Base-by-base conservation (phyloP, 2,797 vertebrate species). In the Trematomus bernacchii region DNA sequence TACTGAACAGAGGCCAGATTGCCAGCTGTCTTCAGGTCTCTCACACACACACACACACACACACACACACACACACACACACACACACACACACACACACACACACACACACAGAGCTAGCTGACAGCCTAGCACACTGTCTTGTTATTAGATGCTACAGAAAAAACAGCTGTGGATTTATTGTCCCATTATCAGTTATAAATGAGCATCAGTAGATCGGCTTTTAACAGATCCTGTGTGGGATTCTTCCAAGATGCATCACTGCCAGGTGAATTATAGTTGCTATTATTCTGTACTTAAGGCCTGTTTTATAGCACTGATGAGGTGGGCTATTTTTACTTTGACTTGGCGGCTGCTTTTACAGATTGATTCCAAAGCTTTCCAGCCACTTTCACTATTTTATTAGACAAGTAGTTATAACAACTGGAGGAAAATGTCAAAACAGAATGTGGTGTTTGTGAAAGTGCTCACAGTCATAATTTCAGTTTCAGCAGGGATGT, bases 231-330 rank as follows among this genome's bases (percentile, higher is more conserved):
- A 82, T 74, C 54, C 61, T 73, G 21, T 61, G 66, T 55, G 60
- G 67, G 69, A 15, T 76, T 81, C 63, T 65, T 59, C 18, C 61
- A 37, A 58, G 81, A 84, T 62, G 60, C 75, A 66, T 69, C 52
- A 42, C 67, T 55, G 27, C 71, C 74, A 48, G 70, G 54, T 85
- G 71, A 88, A 68, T 85, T 76, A 81, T 83, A 55, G 71, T 66
- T 73, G 79, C 82, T 82, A 80, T 86, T 89, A 85, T 57, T 51
- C 59, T 84, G 48, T 71, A 72, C 67, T 88, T 80, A 85, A 81
- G 72, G 53, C 71, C 1, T 67, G 64, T 76, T 86, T 87, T 76
- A 84, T 62, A 6, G 86, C 62, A 18, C 71, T 66, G 66, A 84
- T 81, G 33, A 75, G 54, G 55, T 80, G 6, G 33, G 33, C 75